Base-by-base conservation (phyloP, 2,888 invertebrate genomes). In the Graphium colonna region DNA sequence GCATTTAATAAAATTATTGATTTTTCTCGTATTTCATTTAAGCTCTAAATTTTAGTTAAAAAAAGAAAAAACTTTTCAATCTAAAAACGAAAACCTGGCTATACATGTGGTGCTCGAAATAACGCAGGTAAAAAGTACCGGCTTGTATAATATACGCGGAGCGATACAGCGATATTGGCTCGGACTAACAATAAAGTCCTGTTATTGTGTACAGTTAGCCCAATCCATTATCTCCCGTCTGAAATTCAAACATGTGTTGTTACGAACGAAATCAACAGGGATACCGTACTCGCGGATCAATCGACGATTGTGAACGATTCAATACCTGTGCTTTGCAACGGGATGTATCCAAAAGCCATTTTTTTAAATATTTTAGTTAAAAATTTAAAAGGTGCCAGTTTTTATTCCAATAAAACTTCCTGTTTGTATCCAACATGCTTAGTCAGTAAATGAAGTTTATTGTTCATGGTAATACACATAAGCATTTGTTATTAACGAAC, bases 201-300 rank as follows among this genome's bases (percentile, higher is more conserved):
- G 36, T 36, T 16, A n/a, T 72, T 73, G 69, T 74, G 68, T 75
- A 73, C 65, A 63, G 63, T 72, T 69, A 68, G 71, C 71, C 71
- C 72, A 71, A 77, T 76, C 69, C 66, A 75, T 76, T 75, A 75
- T 71, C 65, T 65, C 57, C 60, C 60, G 54, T 55, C 50, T 57
- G 47, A 63, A 64, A 62, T 62, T 63, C 66, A 68, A 67, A 65
- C 39, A 61, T 56, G 51, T 63, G 66, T 62, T 70, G 69, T 67
- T 57, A 64, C 64, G 49, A 51, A 46, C 45, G 54, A 54, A 54
- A 54, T 54, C 54, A 41, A 54, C 54, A 49, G 21, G 45, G 49
- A 40, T 47, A 33, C 36, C 17, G 21, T 42, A 17, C 10, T 50
- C 45, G 50, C 45, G 50, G 21, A 54, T 54, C 54, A 49, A 41